Evolutionary conservation across 1,140 invertebrate genomes (phyloP).

Genomic region (Micrasema longulum): DNA sequence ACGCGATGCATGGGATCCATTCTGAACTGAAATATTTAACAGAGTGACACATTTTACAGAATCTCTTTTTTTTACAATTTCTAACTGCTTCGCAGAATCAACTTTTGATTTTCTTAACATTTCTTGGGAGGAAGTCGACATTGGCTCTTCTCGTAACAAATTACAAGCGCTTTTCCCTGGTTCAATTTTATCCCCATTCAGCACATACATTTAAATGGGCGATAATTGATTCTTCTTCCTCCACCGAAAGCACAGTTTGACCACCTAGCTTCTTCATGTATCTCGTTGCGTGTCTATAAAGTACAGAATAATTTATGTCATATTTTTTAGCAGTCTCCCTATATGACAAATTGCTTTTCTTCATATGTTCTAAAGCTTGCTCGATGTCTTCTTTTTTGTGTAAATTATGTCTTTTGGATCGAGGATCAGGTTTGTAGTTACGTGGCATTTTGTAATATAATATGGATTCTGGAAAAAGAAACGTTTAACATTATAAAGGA

Average conservation of each 20-base stretch:
- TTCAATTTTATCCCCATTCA: too few species aligned
- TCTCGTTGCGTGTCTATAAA: too few species aligned
- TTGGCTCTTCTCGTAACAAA: background rate
- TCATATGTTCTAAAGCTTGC: background rate
- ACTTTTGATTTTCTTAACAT: background rate
- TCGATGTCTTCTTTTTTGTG: background rate
- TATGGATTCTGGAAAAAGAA: too few species aligned
- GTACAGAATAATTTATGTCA: background rate
- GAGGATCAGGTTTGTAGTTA: too few species aligned
- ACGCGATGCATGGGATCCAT: background rate
- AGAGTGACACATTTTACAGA: background rate
- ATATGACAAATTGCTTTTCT: too few species aligned
- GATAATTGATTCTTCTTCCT: too few species aligned
- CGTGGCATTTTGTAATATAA: too few species aligned
- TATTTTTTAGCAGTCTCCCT: background rate
- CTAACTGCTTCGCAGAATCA: too few species aligned
- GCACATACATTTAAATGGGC: too few species aligned
- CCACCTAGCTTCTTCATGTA: too few species aligned
- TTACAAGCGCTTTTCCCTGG: background rate
- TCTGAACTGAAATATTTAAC: background rate
- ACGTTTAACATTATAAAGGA: too few species aligned
- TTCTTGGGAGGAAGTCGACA: background rate
- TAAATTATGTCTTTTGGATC: background rate
- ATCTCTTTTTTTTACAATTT: background rate
- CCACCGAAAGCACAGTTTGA: too few species aligned